Base-by-base conservation (phyloP, 1,140 invertebrate genomes). In the Drosophila fuyamai region DNA sequence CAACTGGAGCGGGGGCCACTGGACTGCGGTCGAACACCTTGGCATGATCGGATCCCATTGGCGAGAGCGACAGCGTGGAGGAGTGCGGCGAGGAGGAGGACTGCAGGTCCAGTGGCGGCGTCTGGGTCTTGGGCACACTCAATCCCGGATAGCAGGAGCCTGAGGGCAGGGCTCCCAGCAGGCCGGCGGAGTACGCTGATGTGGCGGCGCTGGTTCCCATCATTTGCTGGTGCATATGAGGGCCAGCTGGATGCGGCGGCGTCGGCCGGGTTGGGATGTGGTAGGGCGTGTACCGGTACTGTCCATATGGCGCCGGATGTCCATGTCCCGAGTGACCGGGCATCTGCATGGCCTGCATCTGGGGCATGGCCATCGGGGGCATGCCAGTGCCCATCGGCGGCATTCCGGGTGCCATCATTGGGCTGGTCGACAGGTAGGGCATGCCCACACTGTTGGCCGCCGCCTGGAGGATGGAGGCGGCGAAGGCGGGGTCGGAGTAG, bases 401-500 rank as follows among this genome's bases (percentile, higher is more conserved):
- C 50, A 40, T 61, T 6, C 29, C 60, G 4, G 77, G 66, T 2
- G 73, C 29, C 80, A n/a, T 82, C 81, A 62, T 72, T 53, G 44
- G 80, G 7, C 8, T 32, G 29, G 29, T 32, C 7, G 29, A 32
- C 57, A 93, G 93, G 82, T 94, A 94, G 8, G 94, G 94, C 43
- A 95, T 92, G 13, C 94, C 94, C 14, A 94, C 94, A 23, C 94
- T 94, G 43, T 94, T 94, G n/a, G 96, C 96, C 0, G 97, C 97
- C 0, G 97, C 97, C 81, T 98, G 97, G 1, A 98, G 94, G 7
- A 99, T 94, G n/a, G 97, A 97, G 0, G 97, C 97, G 0, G 98
- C 97, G 67, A 99, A 95, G 1, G 97, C 95, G 5, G 98, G 98
- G 85, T 99, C 98, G 3, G 97, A 96, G 93, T 98, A 98, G 29